Evolutionary conservation across 2,113 vertebrate species (phyloP).

Genomic region (Microtus ochrogaster): DNA sequence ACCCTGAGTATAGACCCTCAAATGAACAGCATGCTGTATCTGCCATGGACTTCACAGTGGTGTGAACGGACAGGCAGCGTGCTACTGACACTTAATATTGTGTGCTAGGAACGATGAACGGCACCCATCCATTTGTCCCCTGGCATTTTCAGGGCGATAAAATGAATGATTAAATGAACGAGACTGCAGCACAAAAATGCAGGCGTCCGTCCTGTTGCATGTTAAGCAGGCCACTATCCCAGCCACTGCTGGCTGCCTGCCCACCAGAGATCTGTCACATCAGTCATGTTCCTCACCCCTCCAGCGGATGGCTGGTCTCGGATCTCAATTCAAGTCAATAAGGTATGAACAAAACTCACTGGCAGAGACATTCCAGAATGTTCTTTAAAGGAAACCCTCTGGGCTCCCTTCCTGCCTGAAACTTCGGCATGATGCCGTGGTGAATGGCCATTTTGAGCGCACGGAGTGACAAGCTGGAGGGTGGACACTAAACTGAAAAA

Average conservation of each 20-base stretch:
- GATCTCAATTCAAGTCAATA: background rate
- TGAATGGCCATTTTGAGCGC: background rate
- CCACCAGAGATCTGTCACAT: background rate
- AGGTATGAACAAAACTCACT: background rate
- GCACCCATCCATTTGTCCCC: background rate
- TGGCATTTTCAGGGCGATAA: conserved; percentile 18
- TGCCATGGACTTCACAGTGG: background rate
- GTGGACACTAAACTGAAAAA: background rate
- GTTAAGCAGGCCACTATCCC: background rate
- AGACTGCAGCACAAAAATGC: background rate
- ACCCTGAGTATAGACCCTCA: too few species aligned
- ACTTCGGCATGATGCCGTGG: background rate
- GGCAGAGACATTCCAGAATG: background rate
- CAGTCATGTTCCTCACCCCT: background rate
- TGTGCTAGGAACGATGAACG: background rate
- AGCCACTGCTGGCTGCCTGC: background rate
- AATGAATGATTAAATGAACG: background rate
- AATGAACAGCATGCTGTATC: too few species aligned
- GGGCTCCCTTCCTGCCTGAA: background rate
- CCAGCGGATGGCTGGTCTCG: background rate
- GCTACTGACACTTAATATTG: background rate
- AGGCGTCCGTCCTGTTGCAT: background rate
- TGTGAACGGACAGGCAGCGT: background rate
- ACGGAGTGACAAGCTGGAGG: background rate
- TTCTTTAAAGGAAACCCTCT: background rate